Evolutionary conservation across 2,113 vertebrate genomes (phyloP), one percentile per base, ranked within the genome.

Genomic region (Dicentrarchus labrax): DNA sequence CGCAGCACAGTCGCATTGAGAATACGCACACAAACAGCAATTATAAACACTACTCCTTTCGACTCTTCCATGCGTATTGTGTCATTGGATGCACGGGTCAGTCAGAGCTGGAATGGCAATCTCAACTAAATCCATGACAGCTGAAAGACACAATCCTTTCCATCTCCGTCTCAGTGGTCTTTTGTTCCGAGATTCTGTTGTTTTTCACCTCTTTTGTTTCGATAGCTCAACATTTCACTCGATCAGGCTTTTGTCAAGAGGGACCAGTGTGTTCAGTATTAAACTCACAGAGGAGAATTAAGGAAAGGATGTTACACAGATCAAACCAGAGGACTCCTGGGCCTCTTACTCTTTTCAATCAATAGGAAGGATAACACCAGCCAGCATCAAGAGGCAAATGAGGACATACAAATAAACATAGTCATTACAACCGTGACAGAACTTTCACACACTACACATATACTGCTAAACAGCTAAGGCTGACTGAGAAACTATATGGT

Each of bases 261-360:
- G 82, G 88, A 76, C 85, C 82, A 11, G 53, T 24, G 76, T 79
- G 80, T 81, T 92, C 68, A n/a, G 84, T 64, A 86, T 87, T 78
- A 91, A 84, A 85, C 89, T 88, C 90, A 47, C 85, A 56, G 86
- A 89, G 89, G 86, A 90, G 80, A 89, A 92, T 92, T 91, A 92
- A 90, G 84, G 82, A 80, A 86, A 92, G 89, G 88, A 92, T 91
- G 92, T 90, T 74, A 76, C 83, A 76, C 86, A 76, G 87, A 93
- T 93, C 91, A 92, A 91, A 88, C 86, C 79, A 24, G 62, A 87
- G 85, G 80, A 87, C 92, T 91, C 89, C 83, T 50, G 85, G 90
- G 89, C 67, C 69, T 88, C 81, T 86, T 85, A 76, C 83, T 76
- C 82, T 50, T 67, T 65, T 71, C 79, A 82, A 92, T 94, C 92